Evolutionary conservation across 2,797 vertebrate species (phyloP), one percentile per base, ranked within the genome.

Genomic region (Aselliscus stoliczkanus): DNA sequence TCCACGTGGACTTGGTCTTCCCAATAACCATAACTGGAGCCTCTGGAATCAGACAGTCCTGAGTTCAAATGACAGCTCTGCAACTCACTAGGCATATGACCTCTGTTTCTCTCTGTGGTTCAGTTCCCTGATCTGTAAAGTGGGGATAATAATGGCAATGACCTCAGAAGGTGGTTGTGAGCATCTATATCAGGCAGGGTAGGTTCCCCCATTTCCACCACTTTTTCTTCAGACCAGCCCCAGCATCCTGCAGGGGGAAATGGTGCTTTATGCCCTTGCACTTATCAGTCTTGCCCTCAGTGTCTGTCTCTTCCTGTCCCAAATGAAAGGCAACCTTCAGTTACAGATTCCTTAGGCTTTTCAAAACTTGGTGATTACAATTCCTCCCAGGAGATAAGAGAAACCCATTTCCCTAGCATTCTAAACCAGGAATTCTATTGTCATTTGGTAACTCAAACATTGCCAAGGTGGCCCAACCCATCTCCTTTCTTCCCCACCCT

Each of bases 341-440:
- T 95, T 93, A 87, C 31, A 91, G 80, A 93, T 83, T 95, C 95
- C 81, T 92, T 85, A 58, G 84, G 81, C 95, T 96, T 97, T 97
- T 97, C 93, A 95, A 94, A 96, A 95, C 88, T 82, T 90, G 81
- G 52, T 97, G 85, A 97, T 97, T 97, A 93, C 93, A 95, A 86
- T 97, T 97, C 97, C 97, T 97, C 96, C 97, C 96, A 93, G 65
- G 96, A 97, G 96, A 95, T 95, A 95, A 96, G 95, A 97, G 95
- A 97, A 96, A 82, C 65, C 88, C 92, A 96, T 95, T 97, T 97
- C 96, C 96, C 90, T 92, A 84, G 81, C 95, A 96, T 94, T 89
- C 89, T 88, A 94, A 94, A 95, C 83, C 83, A 96, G 96, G 95
- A 97, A 97, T 97, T 95, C 97, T 88, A 96, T 97, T 97, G 97